Evolutionary conservation across 2,797 vertebrate species (phyloP).

Genomic region (Stomatorhinus walkeri): DNA sequence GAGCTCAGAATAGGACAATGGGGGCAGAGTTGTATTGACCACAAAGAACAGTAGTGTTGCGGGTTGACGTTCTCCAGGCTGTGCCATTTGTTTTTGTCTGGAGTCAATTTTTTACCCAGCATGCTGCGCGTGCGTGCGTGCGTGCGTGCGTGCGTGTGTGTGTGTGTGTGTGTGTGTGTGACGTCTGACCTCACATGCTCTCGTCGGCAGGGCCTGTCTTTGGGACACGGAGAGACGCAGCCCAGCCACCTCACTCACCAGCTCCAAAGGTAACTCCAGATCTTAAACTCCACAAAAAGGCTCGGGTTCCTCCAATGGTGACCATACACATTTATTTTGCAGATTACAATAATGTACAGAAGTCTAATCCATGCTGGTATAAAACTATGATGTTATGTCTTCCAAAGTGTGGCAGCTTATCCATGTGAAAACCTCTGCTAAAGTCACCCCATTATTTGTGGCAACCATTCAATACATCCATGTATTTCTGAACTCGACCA

Average conservation of each 20-base stretch:
- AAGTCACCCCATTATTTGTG: background rate
- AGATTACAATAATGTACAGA: background rate
- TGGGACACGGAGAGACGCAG: conserved; percentile 88
- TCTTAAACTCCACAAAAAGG: background rate
- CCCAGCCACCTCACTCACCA: conserved; percentile 96
- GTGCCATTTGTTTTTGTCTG: background rate
- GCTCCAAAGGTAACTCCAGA: conserved; percentile 81
- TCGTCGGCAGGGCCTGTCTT: conserved; percentile 71
- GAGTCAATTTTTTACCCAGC: background rate
- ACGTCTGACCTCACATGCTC: conserved; percentile 48
- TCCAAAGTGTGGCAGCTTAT: background rate
- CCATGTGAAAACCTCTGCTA: background rate
- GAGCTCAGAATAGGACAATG: background rate
- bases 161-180: background rate
- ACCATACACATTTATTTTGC: background rate
- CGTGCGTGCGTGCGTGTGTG: background rate
- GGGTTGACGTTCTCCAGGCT: background rate
- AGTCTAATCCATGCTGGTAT: background rate
- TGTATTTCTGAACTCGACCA: background rate
- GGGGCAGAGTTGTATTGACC: background rate
- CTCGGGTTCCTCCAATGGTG: background rate
- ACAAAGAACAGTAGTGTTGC: background rate
- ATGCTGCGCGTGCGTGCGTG: background rate
- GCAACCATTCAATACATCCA: background rate
- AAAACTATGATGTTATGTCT: background rate